Evolutionary conservation across 1,140 invertebrate species (phyloP), one percentile per base, ranked within the genome.

Genomic region (Heliconius hermathena): DNA sequence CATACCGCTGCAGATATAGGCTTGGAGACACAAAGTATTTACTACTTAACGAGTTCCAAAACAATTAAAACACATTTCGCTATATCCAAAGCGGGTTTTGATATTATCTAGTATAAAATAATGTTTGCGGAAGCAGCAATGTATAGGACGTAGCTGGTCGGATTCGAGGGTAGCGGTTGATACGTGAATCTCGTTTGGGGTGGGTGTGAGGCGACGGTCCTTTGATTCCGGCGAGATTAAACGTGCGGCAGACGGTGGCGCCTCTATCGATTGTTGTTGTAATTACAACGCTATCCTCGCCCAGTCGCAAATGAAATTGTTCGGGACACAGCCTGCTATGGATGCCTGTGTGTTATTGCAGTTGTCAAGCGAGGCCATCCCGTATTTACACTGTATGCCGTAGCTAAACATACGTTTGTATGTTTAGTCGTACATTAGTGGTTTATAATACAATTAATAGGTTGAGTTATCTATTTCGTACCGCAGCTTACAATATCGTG

Each of bases 271-370:
- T 94, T 94, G 93, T 94, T 94, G 93, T 93, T 92, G 90, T 94
- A 94, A 94, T 94, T 94, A 94, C 92, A 92, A 90, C 89, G 92
- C 92, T 93, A 93, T 94, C 93, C 91, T 93, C 91, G 90, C 91
- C 88, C 91, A 93, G 90, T 94, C 91, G 91, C 93, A 94, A 94
- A 94, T 94, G 93, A 94, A 94, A 94, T 94, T 94, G 93, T 94
- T 94, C 93, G 90, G 91, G 90, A 91, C 86, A 90, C 88, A 92
- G 89, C 90, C 88, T 89, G 90, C 89, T 91, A 90, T 90, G 89
- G 88, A 92, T 90, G 88, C 90, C 91, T 87, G 86, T 90, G 87
- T 89, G 84, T 87, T 89, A 89, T 89, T 92, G 88, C 89, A 89
- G 87, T 88, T 88, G 86, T 87, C 81, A 76, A 79, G 83, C 76